Evolutionary conservation across 2,797 vertebrate genomes (phyloP), one percentile per base, ranked within the genome.

Genomic region (Myiothlypis chrysogaster): DNA sequence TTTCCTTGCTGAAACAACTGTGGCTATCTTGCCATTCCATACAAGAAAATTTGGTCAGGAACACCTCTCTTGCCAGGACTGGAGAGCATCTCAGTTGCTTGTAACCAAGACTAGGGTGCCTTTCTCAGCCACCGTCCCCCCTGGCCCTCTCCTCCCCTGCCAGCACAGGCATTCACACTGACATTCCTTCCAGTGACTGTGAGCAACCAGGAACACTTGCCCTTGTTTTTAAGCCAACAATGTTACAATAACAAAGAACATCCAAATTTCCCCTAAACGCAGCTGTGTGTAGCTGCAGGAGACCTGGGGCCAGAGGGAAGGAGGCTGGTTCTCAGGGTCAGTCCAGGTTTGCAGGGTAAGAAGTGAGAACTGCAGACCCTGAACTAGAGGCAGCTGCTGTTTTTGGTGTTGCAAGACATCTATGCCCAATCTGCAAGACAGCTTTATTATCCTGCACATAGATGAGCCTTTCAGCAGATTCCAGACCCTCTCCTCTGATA

Each of bases 281-380:
- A 91, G 85, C 78, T 95, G 91, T 80, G 80, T 11, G 3, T 46
- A 68, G 86, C 73, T 91, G 69, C 75, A 46, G 93, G 90, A 71
- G 47, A 68, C 46, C 41, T 17, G 50, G 28, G 57, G 50, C 53
- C 71, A 21, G 50, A 41, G 75, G 49, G 23, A 66, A 47, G 47
- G 53, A 69, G 53, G 32, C 18, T 72, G 39, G 15, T 52, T 90
- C 53, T 10, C 28, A 35, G 66, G 8, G 0, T 53, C 55, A 9
- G 8, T 37, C 49, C 39, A 25, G 19, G 41, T 64, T 77, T 70
- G 53, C 1, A 2, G 82, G 55, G 49, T 15, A 49, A 28, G 34
- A 53, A 83, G 25, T 4, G 46, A 79, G 39, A 93, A 37, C 25
- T 21, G 35, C 21, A 15, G 16, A 5, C 7, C 21, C 35, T 68